These are phyloP conservation scores for Sphaerophoria rueppellii DNA, from an alignment of 2,888 invertebrate genomes.

Conservation along the genomic window DNA sequence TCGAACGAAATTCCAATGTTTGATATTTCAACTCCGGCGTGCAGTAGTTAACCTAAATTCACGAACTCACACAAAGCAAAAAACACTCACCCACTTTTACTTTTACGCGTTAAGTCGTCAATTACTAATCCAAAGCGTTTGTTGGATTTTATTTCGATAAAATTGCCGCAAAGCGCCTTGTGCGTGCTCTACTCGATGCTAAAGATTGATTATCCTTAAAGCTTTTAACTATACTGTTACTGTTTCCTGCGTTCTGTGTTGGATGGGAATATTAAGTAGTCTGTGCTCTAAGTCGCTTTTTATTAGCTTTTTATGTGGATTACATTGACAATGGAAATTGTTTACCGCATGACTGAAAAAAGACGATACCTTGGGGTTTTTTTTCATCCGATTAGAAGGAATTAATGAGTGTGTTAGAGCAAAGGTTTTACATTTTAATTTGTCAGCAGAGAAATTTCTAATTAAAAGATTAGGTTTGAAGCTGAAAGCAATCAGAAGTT, in stretches of 20 bases:
- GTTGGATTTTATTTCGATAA: constrained; percentile 60
- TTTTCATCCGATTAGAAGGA: not conserved
- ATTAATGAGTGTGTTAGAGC: not conserved
- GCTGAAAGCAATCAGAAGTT: not conserved
- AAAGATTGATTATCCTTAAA: constrained; percentile 68
- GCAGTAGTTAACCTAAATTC: no score
- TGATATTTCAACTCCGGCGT: no score
- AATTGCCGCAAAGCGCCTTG: constrained; percentile 65
- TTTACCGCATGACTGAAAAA: constrained; percentile 65
- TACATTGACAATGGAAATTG: constrained; percentile 62
- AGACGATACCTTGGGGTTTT: not conserved
- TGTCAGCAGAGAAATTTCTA: not conserved
- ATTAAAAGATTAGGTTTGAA: not conserved
- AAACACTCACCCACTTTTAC: not conserved
- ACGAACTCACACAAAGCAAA: not conserved
- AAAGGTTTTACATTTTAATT: not conserved
- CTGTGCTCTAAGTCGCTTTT: constrained; percentile 66
- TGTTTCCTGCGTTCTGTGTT: constrained; percentile 47
- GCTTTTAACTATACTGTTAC: constrained; percentile 52
- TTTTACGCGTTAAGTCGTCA: not conserved
- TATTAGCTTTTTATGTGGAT: constrained; percentile 71
- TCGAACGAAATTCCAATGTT: no score
- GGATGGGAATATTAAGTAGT: constrained; percentile 67
- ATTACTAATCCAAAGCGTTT: constrained; percentile 50
- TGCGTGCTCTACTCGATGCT: constrained; percentile 13